These are phyloP conservation scores for Mastigias papua DNA, from an alignment of 30 jellyfish, hydroid and myxozoan species.

Conservation along the genomic window DNA sequence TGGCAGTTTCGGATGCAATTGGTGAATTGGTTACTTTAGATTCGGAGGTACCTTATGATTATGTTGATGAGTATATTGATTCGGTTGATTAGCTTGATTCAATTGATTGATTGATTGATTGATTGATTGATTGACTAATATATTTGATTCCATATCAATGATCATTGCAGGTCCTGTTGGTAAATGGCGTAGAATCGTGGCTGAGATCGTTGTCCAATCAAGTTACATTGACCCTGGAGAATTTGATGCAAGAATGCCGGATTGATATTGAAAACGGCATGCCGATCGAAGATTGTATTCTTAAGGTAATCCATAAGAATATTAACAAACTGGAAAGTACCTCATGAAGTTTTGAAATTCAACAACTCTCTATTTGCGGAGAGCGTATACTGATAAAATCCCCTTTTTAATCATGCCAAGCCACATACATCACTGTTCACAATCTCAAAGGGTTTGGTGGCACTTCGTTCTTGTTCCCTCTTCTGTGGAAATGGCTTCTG, in stretches of 20 bases:
- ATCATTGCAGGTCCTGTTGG: slow-evolving; percentile 43
- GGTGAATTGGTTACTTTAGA: slow-evolving; percentile 61
- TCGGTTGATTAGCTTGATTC: not conserved
- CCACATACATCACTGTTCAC: too few species aligned
- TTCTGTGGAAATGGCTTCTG: too few species aligned
- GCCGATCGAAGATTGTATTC: slow-evolving; percentile 74
- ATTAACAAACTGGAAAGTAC: too few species aligned
- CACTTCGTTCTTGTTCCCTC: too few species aligned
- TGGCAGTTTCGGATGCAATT: slow-evolving; percentile 52
- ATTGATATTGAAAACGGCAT: slow-evolving; percentile 60
- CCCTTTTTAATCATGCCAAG: too few species aligned
- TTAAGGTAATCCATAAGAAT: slow-evolving; percentile 29
- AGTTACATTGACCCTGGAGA: slow-evolving; percentile 52
- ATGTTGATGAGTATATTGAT: not conserved
- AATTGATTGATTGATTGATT: slow-evolving; percentile 6
- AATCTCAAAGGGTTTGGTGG: too few species aligned
- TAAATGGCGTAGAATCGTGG: slow-evolving; percentile 78
- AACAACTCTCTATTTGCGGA: too few species aligned
- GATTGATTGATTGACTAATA: not conserved
- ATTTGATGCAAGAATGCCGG: slow-evolving; percentile 54
- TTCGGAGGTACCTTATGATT: slow-evolving; percentile 24
- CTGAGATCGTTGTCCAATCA: slow-evolving; percentile 42
- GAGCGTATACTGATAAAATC: too few species aligned
- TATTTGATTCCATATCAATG: not conserved
- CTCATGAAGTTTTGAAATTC: too few species aligned